Evolutionary conservation across 1,140 invertebrate genomes (phyloP).

Genomic region (Eumeta japonica): DNA sequence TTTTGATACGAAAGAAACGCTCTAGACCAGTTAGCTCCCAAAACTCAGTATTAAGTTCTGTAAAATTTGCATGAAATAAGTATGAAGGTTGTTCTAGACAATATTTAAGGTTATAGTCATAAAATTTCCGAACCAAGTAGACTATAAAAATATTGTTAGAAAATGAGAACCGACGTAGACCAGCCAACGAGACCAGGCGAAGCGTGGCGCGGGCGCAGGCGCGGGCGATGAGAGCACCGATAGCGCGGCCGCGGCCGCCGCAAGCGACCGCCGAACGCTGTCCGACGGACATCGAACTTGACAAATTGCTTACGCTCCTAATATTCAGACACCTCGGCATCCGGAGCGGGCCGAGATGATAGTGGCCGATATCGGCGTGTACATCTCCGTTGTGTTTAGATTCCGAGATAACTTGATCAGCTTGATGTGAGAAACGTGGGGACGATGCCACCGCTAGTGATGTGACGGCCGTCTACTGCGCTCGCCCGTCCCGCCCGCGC

Average conservation of each 20-base stretch:
- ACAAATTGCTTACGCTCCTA: slow-evolving; percentile 55
- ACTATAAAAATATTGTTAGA: slow-evolving; percentile 6
- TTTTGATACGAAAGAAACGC: too few species aligned
- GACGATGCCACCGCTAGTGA: slow-evolving; percentile 16
- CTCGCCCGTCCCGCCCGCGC: too few species aligned
- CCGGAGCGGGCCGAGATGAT: slow-evolving; percentile 17
- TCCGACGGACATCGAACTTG: slow-evolving; percentile 43
- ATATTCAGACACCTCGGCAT: slow-evolving; percentile 48
- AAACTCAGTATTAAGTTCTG: too few species aligned
- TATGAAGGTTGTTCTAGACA: too few species aligned
- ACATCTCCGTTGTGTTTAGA: slow-evolving; percentile 42
- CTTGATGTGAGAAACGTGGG: slow-evolving; percentile 28
- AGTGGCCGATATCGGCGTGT: slow-evolving; percentile 28
- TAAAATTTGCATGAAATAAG: too few species aligned
- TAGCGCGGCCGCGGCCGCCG: slow-evolving; percentile 1
- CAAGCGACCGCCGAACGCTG: background rate
- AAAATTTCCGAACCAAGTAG: slow-evolving; percentile 1
- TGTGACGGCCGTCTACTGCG: too few species aligned
- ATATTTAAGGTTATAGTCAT: too few species aligned
- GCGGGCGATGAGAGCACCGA: too few species aligned
- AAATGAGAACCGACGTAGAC: slow-evolving; percentile 4
- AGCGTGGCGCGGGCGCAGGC: background rate
- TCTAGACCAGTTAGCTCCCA: too few species aligned
- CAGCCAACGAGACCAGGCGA: background rate
- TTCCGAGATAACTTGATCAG: slow-evolving; percentile 43